Base-by-base conservation (phyloP, 1,140 invertebrate genomes). In the Lycorma delicatula region DNA sequence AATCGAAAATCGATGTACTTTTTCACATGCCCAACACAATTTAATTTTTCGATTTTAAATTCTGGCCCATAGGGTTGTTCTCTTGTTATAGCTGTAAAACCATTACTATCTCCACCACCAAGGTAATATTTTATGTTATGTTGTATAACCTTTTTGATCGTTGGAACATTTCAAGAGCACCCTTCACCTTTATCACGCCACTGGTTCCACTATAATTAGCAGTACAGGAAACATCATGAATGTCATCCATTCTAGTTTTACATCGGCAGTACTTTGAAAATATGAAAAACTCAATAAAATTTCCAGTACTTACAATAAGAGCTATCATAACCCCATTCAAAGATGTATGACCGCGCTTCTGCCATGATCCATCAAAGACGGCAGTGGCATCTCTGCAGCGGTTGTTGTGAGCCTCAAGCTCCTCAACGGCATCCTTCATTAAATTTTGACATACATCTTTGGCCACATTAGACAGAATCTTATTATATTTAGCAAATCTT, bases 181-280 rank as follows among this genome's bases (percentile, higher is more conserved):
- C 56, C 22, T 58, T 13, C 4, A 38, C 29, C 44, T 66, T 63
- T 63, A 65, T 66, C 50, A 55, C 61, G 29, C 58, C 64, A 56
- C 60, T 62, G 31, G 56, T 63, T 36, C 60, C 62, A 27, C 13
- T 18, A 36, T 60, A 62, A 59, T 66, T 66, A 16, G 41, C 57
- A 22, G 38, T n/a, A 54, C 64, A 66, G 54, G 25, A 27, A 25
- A 49, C 28, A 25, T 38, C 38, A 54, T 59, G 56, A 16, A 28
- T 28, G 22, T 54, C 20, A n/a, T n/a, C 18, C 20, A 54, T 23
- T 36, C 51, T 31, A 34, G n/a, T 46, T 34, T 25, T 38, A 44
- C 58, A 60, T 31, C 50, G 4, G 47, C 62, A 58, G 38, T 58
- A 34, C 34, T 63, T 63, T 12, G 22, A 50, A 27, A 59, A 38